Conservation (phyloP, 1,140 invertebrate genomes). For the Tetramorium simillimum region DNA sequence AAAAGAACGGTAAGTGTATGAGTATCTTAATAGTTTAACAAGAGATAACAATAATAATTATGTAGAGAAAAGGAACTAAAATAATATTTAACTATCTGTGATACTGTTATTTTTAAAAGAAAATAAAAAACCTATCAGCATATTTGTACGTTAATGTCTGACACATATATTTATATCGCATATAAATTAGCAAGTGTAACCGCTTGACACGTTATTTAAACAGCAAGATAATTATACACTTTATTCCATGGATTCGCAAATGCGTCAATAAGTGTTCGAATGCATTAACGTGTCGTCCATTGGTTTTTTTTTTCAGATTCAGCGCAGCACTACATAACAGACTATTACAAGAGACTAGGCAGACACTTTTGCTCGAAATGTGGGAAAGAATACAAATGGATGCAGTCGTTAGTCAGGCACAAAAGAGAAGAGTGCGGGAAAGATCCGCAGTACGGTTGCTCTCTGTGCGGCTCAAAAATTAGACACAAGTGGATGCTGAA, state of each 20-base stretch:
- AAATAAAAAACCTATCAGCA: background rate
- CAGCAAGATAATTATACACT: background rate
- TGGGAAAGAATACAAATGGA: constrained; percentile 85
- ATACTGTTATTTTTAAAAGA: background rate
- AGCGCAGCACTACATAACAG: constrained; percentile 60
- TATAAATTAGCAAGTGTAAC: background rate
- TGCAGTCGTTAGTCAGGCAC: constrained; percentile 85
- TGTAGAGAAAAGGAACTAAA: background rate
- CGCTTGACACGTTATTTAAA: background rate
- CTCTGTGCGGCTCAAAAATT: constrained; percentile 78
- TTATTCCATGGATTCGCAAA: background rate
- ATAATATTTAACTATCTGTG: background rate
- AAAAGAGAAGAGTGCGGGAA: constrained; percentile 85
- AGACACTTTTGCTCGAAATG: constrained; percentile 81
- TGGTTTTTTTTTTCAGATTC: constrained; percentile 72
- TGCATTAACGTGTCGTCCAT: constrained; percentile 52
- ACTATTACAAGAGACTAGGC: constrained; percentile 80
- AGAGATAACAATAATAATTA: background rate
- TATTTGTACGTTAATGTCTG: background rate
- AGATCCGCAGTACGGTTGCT: constrained; percentile 81
- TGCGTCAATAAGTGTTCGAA: background rate
- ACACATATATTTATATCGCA: background rate
- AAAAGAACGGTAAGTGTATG: background rate
- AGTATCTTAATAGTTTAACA: background rate
- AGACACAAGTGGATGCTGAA: constrained; percentile 83